phyloP scores from a whole-genome alignment of 2,888 invertebrate species.

The Melinaea marsaeus region DNA sequence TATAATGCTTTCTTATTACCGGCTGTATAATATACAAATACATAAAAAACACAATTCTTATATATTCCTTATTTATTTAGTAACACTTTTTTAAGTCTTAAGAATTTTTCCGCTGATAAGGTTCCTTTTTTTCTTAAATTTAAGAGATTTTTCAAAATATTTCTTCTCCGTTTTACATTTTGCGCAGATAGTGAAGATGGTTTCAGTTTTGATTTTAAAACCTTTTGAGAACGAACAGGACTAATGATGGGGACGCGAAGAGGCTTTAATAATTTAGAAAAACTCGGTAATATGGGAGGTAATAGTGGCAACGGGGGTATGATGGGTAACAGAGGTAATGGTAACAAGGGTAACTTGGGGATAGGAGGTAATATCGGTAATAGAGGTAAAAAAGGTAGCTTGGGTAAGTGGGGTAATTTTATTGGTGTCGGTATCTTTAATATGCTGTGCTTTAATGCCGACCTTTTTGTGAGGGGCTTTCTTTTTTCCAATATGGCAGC shows the following conservation, averaged over 20 bases:
- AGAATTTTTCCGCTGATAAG: conserved; percentile 46
- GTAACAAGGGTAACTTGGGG: conserved; percentile 30
- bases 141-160: conserved; percentile 43
- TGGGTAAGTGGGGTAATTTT: conserved; percentile 33
- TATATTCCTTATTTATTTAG: background rate
- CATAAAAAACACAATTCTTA: too few species aligned
- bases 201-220: conserved; percentile 40
- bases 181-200: conserved; percentile 32
- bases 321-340: conserved; percentile 34
- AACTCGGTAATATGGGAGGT: conserved; percentile 27
- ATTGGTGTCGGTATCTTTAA: conserved; percentile 30
- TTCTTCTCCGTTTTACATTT: conserved; percentile 7
- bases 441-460: conserved; percentile 26
- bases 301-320: conserved; percentile 32
- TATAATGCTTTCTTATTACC: too few species aligned
- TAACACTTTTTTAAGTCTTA: conserved; percentile 47
- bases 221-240: conserved; percentile 38
- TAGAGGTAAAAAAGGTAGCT: conserved; percentile 33
- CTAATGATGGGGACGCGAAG: conserved; percentile 36
- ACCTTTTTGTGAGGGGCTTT: conserved; percentile 27
- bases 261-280: conserved; percentile 39
- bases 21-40: too few species aligned
- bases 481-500: conserved; percentile 34
- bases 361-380: conserved; percentile 29
- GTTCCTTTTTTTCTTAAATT: conserved; percentile 49